Evolutionary conservation across 2,888 invertebrate genomes (phyloP).

Genomic region (Protophormia terraenovae): DNA sequence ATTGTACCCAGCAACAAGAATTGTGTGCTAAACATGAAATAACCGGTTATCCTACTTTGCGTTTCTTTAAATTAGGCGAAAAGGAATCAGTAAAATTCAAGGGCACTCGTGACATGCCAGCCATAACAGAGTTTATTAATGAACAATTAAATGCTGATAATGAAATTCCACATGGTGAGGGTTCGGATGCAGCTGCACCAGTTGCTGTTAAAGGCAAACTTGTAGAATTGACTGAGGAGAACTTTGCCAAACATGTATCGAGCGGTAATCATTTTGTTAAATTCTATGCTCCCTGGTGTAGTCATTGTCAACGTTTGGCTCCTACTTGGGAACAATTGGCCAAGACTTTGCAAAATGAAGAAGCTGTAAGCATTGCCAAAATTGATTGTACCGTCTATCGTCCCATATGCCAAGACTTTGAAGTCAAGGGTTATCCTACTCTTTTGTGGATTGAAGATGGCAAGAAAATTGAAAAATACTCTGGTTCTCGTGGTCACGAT

Average conservation of each 20-base stretch:
- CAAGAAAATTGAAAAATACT: conserved; percentile 90
- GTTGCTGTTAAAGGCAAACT: conserved; percentile 78
- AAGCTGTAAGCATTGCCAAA: conserved; percentile 88
- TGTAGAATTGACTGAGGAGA: conserved; percentile 88
- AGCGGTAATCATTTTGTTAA: conserved; percentile 92
- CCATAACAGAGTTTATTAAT: conserved; percentile 89
- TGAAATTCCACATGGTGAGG: conserved; percentile 35
- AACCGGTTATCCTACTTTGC: conserved; percentile 90
- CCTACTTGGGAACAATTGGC: conserved; percentile 93
- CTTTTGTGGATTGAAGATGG: conserved; percentile 94
- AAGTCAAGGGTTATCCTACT: conserved; percentile 93
- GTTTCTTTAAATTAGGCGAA: conserved; percentile 88
- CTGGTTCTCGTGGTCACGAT: conserved; percentile 86
- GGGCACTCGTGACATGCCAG: conserved; percentile 89
- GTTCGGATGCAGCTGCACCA: conserved; percentile 54
- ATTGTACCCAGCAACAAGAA: conserved; percentile 89
- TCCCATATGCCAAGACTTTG: conserved; percentile 89
- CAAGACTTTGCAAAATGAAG: conserved; percentile 85
- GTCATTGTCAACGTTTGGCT: conserved; percentile 91
- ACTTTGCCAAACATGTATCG: conserved; percentile 87
- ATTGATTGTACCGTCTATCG: conserved; percentile 92
- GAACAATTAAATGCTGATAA: conserved; percentile 83
- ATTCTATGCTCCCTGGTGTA: conserved; percentile 96
- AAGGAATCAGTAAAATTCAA: conserved; percentile 88
- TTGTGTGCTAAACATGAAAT: conserved; percentile 90